Evolutionary conservation across 2,797 vertebrate species (phyloP), one percentile per base, ranked within the genome.

Genomic region (Pyrocephalus nanus): DNA sequence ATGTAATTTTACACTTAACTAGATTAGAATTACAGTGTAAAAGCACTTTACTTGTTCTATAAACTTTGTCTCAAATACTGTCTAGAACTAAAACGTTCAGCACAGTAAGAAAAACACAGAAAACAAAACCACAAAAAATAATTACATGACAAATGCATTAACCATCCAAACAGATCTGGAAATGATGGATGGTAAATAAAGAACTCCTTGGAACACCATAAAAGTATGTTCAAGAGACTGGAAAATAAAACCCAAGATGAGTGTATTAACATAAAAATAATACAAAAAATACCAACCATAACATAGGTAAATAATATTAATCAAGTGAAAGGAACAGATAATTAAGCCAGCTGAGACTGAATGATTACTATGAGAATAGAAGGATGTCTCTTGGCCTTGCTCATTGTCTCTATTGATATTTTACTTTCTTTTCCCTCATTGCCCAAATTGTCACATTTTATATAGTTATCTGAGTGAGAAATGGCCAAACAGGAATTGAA

Each of bases 1-100:
- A 67, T 62, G 45, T 60, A 91, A 93, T 91, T 95, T 93, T 94
- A 91, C 91, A 92, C 67, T 89, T 93, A 95, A 95, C 60, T 87
- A 76, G 80, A 87, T 87, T 76, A 95, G 93, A 92, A 95, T 93
- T 89, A 85, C 57, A 87, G 74, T 82, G 71, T 34, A 94, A 94
- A 94, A 90, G 51, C 47, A 54, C 32, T 71, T 85, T 61, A 66
- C 61, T 92, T 71, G 26, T 84, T 86, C 58, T 55, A 32, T 66
- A 93, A 94, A 74, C 60, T 86, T 86, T 36, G 69, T 64, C 42
- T 78, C 30, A 75, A 81, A 54, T 78, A n/a, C 21, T 76, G 13
- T 73, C 54, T 21, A 45, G 48, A 73, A 73, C 34, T 64, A 64
- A 91, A 91, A 91, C 73, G 34, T n/a, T 48, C 53, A 71, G 29